Percentiles rank a stretch among this genome's conserved stretches.
These are phyloP conservation scores for Oryctes rhinoceros DNA, from an alignment of 1,140 invertebrate species.

Conservation along the genomic window DNA sequence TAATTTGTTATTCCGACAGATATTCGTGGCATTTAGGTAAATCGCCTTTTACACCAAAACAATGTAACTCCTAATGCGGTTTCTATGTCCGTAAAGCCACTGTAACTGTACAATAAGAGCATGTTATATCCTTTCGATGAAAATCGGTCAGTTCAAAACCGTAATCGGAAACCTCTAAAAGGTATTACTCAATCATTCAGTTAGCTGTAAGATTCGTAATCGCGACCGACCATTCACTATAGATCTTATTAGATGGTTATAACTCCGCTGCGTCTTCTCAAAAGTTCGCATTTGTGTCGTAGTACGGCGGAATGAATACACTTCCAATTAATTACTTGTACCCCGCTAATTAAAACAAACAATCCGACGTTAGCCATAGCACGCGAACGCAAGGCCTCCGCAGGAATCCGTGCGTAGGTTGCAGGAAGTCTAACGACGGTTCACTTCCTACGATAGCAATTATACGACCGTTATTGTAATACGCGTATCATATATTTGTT, in stretches of 20 bases:
- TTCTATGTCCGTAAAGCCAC: neutral
- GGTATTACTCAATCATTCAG: neutral
- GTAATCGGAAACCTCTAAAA: neutral
- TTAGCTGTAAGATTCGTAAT: neutral
- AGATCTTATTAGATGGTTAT: neutral
- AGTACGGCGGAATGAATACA: neutral
- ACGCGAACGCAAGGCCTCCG: neutral
- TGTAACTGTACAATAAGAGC: neutral
- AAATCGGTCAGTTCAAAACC: constrained; percentile 6
- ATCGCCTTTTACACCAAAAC: neutral
- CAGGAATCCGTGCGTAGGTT: constrained; percentile 8
- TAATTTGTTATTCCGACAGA: no score
- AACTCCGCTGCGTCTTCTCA: neutral
- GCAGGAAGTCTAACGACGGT: constrained; percentile 3
- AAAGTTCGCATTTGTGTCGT: neutral
- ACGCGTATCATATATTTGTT: no score
- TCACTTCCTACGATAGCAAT: constrained; percentile 14
- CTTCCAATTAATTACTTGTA: neutral
- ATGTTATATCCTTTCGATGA: neutral
- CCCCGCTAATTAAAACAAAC: constrained; percentile 18
- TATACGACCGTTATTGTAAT: neutral
- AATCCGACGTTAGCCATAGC: neutral
- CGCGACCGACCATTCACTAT: neutral
- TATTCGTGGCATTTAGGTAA: neutral
- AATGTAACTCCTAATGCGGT: neutral